Percentiles rank a stretch among this genome's conserved stretches.
These are phyloP conservation scores for Rafetus swinhoei DNA, from an alignment of 2,113 vertebrate genomes.

Conservation along the genomic window DNA sequence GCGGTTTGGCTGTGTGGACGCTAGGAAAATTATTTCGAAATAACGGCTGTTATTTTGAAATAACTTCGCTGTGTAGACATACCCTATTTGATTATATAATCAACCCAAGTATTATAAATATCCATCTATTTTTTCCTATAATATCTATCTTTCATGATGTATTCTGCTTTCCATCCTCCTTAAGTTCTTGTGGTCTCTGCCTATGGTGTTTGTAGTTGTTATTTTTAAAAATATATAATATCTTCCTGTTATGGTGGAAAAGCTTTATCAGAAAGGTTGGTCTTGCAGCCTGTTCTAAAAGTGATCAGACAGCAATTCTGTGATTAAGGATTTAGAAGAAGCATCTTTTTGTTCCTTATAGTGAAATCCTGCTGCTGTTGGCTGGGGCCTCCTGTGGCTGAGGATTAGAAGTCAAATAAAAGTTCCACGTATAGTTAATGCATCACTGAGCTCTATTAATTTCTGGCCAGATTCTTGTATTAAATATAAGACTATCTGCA, in stretches of 20 bases:
- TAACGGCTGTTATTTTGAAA: too few relatives aligned
- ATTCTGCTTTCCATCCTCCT: neutral
- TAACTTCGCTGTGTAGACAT: too few relatives aligned
- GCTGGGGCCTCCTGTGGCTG: neutral
- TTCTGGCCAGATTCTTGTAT: neutral
- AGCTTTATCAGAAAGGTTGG: neutral
- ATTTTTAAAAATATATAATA: neutral
- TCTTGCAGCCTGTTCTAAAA: conserved; percentile 3
- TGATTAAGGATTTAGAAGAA: conserved; percentile 18
- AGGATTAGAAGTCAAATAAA: neutral
- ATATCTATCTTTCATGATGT: neutral
- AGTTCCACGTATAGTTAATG: neutral
- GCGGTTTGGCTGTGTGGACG: too few relatives aligned
- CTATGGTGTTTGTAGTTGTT: neutral
- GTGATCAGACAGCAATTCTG: neutral
- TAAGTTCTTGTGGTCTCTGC: neutral
- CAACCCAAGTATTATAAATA: neutral
- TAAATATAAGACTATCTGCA: neutral
- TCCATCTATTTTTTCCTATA: neutral
- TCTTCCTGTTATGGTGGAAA: neutral
- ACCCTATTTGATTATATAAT: neutral
- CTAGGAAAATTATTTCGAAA: too few relatives aligned
- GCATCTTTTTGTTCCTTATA: neutral
- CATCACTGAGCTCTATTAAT: conserved; percentile 5
- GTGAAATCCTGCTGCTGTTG: neutral